Base-by-base conservation (phyloP, 2,113 vertebrate species). In the Dasypus novemcinctus region DNA sequence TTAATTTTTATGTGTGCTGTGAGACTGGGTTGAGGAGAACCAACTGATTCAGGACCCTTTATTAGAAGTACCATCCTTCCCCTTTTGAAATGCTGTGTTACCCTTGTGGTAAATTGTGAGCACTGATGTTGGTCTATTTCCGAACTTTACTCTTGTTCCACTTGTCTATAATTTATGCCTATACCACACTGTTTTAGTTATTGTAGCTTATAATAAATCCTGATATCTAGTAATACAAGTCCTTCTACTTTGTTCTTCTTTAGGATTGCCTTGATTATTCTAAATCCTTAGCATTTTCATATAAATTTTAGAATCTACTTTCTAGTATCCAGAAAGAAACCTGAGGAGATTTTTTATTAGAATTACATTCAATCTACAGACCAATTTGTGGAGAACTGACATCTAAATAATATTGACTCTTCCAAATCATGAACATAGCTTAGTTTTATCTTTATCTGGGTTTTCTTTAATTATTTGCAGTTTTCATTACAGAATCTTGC, bases 281-380 rank as follows among this genome's bases (percentile, higher is more conserved):
- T 72, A 57, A 31, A 57, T 61, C 59, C 63, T 92, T 93, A 43
- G n/a, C 31, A 79, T 41, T 93, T 46, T 46, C 25, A 72, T 66
- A 36, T 43, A 52, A 80, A 81, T 57, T 81, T 94, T 90, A 90
- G 52, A 84, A 84, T 89, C 82, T 87, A 52, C 52, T 90, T 95
- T 52, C 41, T 57, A 76, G 64, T 87, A 92, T 94, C 54, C 31
- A 83, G 31, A 83, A 52, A 63, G 49, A 95, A 89, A 41, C 63
- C 33, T 72, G 23, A 11, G 52, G 49, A 83, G 20, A 72, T 79
- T 94, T 94, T 80, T 93, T 12, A 75, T 81, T 63, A 87, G 41
- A 36, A 93, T 13, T 93, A 33, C 15, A 79, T 52, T 79, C 18
- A 90, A 52, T 43, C 68, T 83, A 83, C 12, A 68, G 41, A 71